Conservation (phyloP, 2,888 invertebrate genomes). For the Podotricha telesiphe region DNA sequence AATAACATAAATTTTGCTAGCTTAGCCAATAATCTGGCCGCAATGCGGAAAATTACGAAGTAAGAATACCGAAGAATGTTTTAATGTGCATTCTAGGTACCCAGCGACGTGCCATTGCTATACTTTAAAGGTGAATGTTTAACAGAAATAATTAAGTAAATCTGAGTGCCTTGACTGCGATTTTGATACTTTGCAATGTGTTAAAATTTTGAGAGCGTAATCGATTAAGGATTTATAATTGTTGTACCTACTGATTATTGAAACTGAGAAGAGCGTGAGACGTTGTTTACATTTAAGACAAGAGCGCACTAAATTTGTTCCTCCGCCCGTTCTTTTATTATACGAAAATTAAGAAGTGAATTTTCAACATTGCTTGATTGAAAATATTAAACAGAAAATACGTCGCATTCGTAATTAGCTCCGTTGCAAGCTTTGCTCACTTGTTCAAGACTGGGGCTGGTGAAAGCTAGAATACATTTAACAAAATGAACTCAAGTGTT, state of each 20-base stretch:
- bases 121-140: conserved; percentile 41
- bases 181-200: background rate
- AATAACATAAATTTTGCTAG: conserved; percentile 51
- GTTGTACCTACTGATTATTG: conserved; percentile 14
- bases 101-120: conserved; percentile 50
- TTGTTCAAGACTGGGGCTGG: conserved; percentile 14
- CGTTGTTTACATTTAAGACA: conserved; percentile 11
- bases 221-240: no score
- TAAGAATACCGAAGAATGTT: conserved; percentile 57
- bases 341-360: conserved; percentile 7
- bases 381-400: conserved; percentile 22
- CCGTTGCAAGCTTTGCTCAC: conserved; percentile 26
- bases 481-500: conserved; percentile 36
- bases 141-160: conserved; percentile 6
- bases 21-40: conserved; percentile 60
- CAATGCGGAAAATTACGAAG: conserved; percentile 63
- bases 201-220: background rate
- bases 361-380: conserved; percentile 3
- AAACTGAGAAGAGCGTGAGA: conserved; percentile 16
- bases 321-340: background rate
- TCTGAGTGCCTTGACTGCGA: background rate
- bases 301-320: conserved; percentile 4
- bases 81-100: conserved; percentile 51
- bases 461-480: conserved; percentile 26
- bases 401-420: background rate